Base-by-base conservation (phyloP, 2,113 vertebrate genomes). In the Macquaria australasica region DNA sequence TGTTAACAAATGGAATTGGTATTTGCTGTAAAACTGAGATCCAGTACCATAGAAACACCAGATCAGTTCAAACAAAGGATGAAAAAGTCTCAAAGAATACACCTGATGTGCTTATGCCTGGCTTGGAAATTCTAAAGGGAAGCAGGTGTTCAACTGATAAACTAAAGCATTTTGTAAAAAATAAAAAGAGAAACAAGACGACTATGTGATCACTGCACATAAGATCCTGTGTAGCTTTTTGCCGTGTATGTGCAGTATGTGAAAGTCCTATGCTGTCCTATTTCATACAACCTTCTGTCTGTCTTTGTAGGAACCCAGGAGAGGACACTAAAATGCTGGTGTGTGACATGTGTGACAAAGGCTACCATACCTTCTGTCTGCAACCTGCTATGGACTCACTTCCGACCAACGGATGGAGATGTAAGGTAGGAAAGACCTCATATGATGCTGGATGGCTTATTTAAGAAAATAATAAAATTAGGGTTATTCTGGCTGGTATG, bases 311-410 rank as follows among this genome's bases (percentile, higher is more conserved):
- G 92, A 97, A 99, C 93, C 98, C 98, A 86, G 98, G 98, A 91
- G 98, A 99, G 95, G 98, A 99, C 95, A 98, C 96, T 94, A 99
- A 99, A 96, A 99, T 99, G 98, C 95, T 99, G 89, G 98, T 99
- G 87, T 99, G 98, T 11, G 98, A 99, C 93, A 97, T 97, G 56
- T 99, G 98, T 4, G 98, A 99, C 95, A 99, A 99, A 97, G 98
- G 98, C 71, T 99, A 99, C 92, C 98, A 99, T 92, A 99, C 98
- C 51, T 99, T 99, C 93, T 99, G 98, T 95, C 96, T 99, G 59
- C 98, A 99, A 83, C 98, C 98, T 55, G 96, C 97, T 88, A 99
- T 99, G 93, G 98, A 99, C 21, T 95, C 97, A 51, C 96, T 99
- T 88, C 98, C 98, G 88, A 99, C 98, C 93, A 99, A 98, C 88